phyloP scores from a whole-genome alignment of 2,113 vertebrate genomes.

The Blennius ocellaris region DNA sequence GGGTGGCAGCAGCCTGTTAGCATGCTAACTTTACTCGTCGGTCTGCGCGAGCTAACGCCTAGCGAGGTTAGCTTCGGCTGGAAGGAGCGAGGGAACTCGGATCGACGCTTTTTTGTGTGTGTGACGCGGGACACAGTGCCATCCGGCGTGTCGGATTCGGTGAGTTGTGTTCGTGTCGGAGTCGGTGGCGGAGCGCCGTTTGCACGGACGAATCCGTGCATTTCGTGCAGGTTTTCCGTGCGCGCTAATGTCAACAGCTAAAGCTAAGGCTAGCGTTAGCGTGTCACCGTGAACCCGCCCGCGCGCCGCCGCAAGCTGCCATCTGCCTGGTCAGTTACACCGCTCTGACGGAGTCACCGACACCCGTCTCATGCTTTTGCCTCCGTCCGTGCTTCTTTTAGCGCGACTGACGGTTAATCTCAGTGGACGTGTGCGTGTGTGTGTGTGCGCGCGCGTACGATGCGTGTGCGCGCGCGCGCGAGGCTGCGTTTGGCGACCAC shows the following conservation, averaged over 20 bases:
- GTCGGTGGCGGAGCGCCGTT: background rate
- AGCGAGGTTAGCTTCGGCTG: conserved; percentile 7
- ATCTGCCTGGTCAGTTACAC: conserved; percentile 1
- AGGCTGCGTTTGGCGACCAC: conserved; percentile 26
- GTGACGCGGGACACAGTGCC: conserved; percentile 8
- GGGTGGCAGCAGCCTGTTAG: conserved; percentile 54
- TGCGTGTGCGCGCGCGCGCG: too few species aligned
- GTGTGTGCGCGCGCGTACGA: too few species aligned
- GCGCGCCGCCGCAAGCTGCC: conserved; percentile 29
- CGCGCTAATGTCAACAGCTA: conserved; percentile 72
- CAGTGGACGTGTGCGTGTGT: background rate
- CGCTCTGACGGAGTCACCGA: background rate
- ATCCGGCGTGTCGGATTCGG: background rate
- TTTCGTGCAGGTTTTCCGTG: conserved; percentile 35
- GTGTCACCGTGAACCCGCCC: conserved; percentile 24
- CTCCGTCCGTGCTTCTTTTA: background rate
- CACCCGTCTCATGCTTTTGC: too few species aligned
- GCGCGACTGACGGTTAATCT: background rate
- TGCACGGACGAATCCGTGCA: background rate
- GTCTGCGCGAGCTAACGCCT: conserved; percentile 48
- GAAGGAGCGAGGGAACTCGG: conserved; percentile 1
- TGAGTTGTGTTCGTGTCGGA: rapidly evolving
- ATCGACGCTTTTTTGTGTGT: conserved; percentile 20
- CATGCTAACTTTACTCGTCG: conserved; percentile 64
- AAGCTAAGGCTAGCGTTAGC: conserved; percentile 55